phyloP scores from a whole-genome alignment of 92 coral and sea anemone genomes.

The Epizoanthus illoricatus region DNA sequence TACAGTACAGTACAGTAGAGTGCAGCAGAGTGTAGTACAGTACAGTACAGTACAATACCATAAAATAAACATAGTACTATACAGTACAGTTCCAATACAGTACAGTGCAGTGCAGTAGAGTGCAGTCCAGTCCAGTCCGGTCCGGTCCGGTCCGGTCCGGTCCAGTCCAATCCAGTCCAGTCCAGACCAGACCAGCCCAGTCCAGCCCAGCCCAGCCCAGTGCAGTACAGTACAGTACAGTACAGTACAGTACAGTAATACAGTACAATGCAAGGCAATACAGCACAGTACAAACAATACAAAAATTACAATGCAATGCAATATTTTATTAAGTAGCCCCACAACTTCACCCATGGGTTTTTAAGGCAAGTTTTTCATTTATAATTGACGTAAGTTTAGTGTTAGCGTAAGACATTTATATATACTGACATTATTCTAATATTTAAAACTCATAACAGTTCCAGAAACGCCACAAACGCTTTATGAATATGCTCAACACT shows the following conservation, averaged over 20 bases:
- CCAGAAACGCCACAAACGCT: conserved; percentile 36
- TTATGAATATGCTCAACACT: conserved; percentile 31
- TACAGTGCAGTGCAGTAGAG: neutral
- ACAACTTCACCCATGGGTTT: no score
- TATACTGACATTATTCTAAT: neutral
- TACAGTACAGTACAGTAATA: neutral
- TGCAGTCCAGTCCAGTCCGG: neutral
- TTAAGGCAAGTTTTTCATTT: no score
- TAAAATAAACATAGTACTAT: no score
- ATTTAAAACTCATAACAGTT: conserved; percentile 13
- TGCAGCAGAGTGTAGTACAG: no score
- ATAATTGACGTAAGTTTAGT: no score
- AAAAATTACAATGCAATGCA: no score
- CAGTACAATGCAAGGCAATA: neutral
- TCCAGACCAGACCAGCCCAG: neutral
- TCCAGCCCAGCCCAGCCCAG: neutral
- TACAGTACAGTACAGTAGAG: neutral
- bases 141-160: neutral
- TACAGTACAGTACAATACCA: no score
- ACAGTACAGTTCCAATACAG: no score
- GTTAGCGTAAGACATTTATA: no score
- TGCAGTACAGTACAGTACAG: neutral
- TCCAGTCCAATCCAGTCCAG: neutral
- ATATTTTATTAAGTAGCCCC: no score
- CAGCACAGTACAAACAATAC: neutral